Evolutionary conservation across 2,113 vertebrate genomes (phyloP), one percentile per base, ranked within the genome.

Genomic region (Sterrhoptilus dennistouni): DNA sequence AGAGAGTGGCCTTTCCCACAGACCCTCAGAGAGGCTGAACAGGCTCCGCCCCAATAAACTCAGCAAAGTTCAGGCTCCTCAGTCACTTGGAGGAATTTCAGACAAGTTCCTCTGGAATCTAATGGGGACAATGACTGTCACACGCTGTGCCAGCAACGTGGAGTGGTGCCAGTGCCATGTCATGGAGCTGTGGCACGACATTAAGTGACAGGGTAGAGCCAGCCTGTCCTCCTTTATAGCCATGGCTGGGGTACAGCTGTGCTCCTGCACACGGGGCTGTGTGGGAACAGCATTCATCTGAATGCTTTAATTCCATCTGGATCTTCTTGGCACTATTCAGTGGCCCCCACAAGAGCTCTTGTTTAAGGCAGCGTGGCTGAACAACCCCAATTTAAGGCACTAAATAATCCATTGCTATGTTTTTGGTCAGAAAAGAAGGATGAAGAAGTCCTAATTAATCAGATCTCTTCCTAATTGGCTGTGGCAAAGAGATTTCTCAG

Each of bases 401-500:
- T 77, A 77, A 92, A 80, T 74, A 91, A 83, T 70, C 78, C 81
- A 70, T 31, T 44, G 50, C 45, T 87, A 6, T 19, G 66, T 47
- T 70, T 23, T 23, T 35, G 68, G 64, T 93, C 75, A 86, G 78
- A 83, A 87, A 83, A 94, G 59, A 76, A 59, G 52, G 68, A 76
- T 59, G 88, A 54, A 89, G 64, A 88, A 83, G 71, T 78, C 78
- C 79, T 95, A 94, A 92, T 97, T 95, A 94, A 91, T 95, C 85
- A 93, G 82, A 94, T 90, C 72, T 78, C 52, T 78, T 81, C 88
- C 83, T 93, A 96, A 94, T 57, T 94, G 88, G 76, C 83, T 77
- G 33, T 71, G 93, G 68, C 88, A 83, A 70, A 83, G 81, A 69
- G n/a, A 89, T 90, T 74, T 77, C 91, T 68, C 38, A 47, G 45